A percentile compares a stretch with the other conserved stretches of the same genome.
Evolutionary conservation across 2,113 vertebrate genomes (phyloP).

Genomic region (Rhinolophus sinicus): DNA sequence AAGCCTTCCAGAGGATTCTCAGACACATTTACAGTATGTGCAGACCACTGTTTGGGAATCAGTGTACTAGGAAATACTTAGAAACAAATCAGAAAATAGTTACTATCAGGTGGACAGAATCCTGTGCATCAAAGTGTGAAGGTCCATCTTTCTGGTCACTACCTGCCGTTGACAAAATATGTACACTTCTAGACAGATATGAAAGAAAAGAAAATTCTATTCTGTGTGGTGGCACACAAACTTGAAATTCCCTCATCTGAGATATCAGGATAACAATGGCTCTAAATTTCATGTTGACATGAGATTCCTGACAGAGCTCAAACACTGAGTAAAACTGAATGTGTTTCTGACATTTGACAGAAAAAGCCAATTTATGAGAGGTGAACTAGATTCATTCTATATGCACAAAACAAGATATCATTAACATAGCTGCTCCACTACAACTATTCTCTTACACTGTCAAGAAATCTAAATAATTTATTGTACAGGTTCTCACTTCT

Average conservation of each 20-base stretch:
- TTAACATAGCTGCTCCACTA: background rate
- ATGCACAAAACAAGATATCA: background rate
- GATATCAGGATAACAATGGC: background rate
- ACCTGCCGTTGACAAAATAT: background rate
- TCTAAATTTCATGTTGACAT: background rate
- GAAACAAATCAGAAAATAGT: background rate
- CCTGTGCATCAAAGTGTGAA: background rate
- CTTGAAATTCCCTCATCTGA: background rate
- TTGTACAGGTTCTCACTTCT: constrained; percentile 54
- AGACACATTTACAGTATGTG: accelerated
- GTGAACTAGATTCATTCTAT: background rate
- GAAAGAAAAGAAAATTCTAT: background rate
- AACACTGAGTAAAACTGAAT: background rate
- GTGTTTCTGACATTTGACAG: background rate
- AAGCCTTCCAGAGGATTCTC: background rate
- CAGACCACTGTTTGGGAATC: accelerated
- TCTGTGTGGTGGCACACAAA: background rate
- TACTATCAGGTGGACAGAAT: background rate
- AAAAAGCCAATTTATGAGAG: background rate
- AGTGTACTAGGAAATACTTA: background rate
- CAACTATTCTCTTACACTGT: constrained; percentile 6
- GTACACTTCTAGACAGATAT: background rate
- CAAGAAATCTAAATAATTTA: constrained; percentile 52
- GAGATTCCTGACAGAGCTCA: background rate
- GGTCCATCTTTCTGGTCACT: background rate